Conservation (phyloP, 2,113 vertebrate genomes). For the Gopherus flavomarginatus region DNA sequence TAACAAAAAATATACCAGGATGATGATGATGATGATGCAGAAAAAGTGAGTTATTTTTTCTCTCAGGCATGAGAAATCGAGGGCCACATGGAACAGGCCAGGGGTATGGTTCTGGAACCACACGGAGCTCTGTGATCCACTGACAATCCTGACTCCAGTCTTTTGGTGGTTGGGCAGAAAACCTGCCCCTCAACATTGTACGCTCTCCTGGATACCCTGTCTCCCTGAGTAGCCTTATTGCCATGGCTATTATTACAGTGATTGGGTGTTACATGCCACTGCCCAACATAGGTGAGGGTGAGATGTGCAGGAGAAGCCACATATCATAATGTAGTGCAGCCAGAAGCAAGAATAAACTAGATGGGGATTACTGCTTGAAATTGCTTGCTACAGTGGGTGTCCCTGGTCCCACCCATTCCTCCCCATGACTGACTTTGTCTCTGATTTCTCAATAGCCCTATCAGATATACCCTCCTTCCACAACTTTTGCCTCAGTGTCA, state of each 20-base stretch:
- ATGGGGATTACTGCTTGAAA: neutral
- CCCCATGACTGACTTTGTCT: neutral
- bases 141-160: neutral
- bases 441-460: neutral
- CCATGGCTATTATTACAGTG: neutral
- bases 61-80: neutral
- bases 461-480: neutral
- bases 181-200: neutral
- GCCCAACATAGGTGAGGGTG: neutral
- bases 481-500: neutral
- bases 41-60: conserved; percentile 23
- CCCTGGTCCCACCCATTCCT: neutral
- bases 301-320: neutral
- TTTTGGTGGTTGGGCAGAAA: neutral
- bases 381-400: neutral
- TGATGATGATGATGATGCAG: neutral
- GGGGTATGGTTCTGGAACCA: neutral
- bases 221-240: neutral
- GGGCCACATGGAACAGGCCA: neutral
- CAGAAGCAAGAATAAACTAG: neutral
- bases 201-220: neutral
- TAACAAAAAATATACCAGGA: conserved; percentile 10
- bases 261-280: neutral
- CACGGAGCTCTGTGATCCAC: neutral
- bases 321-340: neutral